Evolutionary conservation across 1,140 invertebrate genomes (phyloP), one percentile per base, ranked within the genome.

Genomic region (Caerostris extrusa): DNA sequence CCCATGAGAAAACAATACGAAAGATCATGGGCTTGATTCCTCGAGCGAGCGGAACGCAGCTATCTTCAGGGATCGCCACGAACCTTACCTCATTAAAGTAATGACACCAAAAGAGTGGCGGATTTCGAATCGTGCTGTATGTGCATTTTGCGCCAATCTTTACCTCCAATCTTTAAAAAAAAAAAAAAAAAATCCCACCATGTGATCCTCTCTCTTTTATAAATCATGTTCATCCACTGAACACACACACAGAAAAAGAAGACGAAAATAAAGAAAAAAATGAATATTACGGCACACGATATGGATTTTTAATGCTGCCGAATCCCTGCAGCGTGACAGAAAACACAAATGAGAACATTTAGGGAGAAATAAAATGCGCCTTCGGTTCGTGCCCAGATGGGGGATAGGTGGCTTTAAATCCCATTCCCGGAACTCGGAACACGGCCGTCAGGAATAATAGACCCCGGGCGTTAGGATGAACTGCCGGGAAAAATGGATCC

Each of bases 361-460:
- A 85, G 71, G 34, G 19, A 85, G 82, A 55, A 58, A 58, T n/a
- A 85, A 85, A 85, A 85, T n/a, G 82, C 57, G 82, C 19, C 82
- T 85, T 85, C 57, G 82, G 82, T 85, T 57, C 82, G 82, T 85
- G 82, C 55, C 55, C 82, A 85, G 82, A 58, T 85, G 81, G 81
- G 81, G 81, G 10, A 10, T 50, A 53, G 10, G 14, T 55, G 56
- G 71, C 17, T 77, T 77, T 77, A 77, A 77, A 77, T 77, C 71
- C 71, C 71, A 77, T 77, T 77, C 71, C 50, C 12, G 34, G 71
- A 34, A 14, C 61, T 10, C n/a, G n/a, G 7, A 85, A 56, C 14
- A 56, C 55, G 55, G 55, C 55, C 57, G 19, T 85, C 55, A 57
- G 7, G 57, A 57, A 85, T 57, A 85, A 85, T 57, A 85, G 82